Conservation (phyloP, 2,113 vertebrate genomes). For the Pithys albifrons region DNA sequence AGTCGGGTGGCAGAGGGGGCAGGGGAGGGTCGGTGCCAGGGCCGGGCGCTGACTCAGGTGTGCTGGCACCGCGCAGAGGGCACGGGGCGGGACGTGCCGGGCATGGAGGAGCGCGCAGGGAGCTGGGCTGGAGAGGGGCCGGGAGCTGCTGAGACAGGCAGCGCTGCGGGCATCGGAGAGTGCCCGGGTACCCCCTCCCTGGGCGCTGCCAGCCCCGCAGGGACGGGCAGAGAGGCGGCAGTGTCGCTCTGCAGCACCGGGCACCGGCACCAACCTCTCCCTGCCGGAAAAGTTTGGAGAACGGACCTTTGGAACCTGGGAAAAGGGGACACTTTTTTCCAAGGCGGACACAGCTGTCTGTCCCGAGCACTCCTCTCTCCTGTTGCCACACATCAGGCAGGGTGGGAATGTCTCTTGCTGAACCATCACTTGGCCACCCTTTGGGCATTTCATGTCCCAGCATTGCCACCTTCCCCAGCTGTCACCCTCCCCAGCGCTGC, state of each 20-base stretch:
- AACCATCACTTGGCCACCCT: background rate
- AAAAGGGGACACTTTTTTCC: background rate
- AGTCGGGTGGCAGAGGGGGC: background rate
- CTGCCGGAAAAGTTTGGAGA: background rate
- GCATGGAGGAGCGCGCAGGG: background rate
- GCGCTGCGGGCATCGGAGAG: constrained; percentile 44
- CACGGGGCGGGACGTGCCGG: no score
- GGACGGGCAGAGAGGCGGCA: background rate
- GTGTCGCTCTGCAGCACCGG: background rate
- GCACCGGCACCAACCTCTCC: background rate
- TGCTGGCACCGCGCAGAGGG: background rate
- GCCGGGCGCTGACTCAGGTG: background rate
- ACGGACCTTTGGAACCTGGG: background rate
- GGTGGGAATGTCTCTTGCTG: background rate
- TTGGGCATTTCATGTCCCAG: background rate
- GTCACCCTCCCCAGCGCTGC: no score
- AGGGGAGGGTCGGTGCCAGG: background rate
- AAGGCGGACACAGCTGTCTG: background rate
- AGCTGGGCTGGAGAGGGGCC: background rate
- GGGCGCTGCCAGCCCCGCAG: constrained; percentile 31
- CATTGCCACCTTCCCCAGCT: no score
- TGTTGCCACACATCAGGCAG: rapidly evolving
- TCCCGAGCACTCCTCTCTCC: rapidly evolving
- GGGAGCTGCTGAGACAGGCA: constrained; percentile 9
- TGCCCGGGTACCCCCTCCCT: background rate